phyloP scores from a whole-genome alignment of 1,140 invertebrate genomes.

The Microplitis mediator region DNA sequence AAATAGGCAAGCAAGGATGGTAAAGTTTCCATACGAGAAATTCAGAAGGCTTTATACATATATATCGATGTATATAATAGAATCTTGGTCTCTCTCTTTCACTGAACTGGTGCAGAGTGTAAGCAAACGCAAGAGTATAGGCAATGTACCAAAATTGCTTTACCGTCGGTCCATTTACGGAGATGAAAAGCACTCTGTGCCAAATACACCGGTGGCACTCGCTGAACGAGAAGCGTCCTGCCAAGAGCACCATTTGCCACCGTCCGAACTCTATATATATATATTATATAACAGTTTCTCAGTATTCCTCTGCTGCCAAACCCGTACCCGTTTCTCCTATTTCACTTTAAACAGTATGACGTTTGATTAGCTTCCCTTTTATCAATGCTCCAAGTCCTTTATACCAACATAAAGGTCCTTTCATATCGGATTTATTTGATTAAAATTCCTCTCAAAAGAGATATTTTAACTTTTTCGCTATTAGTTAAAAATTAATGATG shows the following conservation, averaged over 20 bases:
- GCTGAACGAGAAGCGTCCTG: constrained; percentile 13
- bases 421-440: too few species aligned
- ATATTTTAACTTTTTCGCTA: too few species aligned
- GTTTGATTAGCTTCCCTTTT: constrained; percentile 17
- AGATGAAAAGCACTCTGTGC: constrained; percentile 61
- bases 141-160: constrained; percentile 62
- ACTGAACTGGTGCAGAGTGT: not conserved
- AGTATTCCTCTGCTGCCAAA: constrained; percentile 1
- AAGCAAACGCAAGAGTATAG: constrained; percentile 42
- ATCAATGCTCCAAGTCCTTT: not conserved
- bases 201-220: constrained; percentile 54
- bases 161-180: constrained; percentile 60
- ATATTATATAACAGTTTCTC: not conserved
- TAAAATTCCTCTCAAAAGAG: too few species aligned
- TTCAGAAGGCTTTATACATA: too few species aligned
- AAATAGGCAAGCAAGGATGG: not conserved
- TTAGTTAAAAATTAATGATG: too few species aligned
- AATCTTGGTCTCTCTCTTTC: too few species aligned
- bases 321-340: constrained; percentile 4
- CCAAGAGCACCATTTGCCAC: constrained; percentile 16
- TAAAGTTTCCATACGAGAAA: too few species aligned
- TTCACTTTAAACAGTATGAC: constrained; percentile 13
- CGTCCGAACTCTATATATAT: not conserved
- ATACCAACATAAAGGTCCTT: too few species aligned
- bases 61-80: too few species aligned